Conservation (phyloP, 2,888 invertebrate species). For the Trichogramma evanescens region DNA sequence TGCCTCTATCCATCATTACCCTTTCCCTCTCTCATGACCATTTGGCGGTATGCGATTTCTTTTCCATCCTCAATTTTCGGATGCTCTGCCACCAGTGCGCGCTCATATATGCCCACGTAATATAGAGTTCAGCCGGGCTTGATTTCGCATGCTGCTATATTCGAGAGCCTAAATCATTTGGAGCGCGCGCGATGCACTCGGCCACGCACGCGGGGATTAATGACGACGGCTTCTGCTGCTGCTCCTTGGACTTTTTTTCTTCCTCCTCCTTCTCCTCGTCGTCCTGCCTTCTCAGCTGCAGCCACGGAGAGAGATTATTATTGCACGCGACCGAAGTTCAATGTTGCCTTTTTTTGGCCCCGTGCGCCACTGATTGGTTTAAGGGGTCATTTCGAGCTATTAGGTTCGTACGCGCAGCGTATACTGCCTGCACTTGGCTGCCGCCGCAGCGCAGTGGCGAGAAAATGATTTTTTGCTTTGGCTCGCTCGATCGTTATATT, state of each 20-base stretch:
- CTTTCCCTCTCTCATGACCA: constrained; percentile 20
- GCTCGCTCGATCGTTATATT: too few species aligned
- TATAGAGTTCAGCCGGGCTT: background rate
- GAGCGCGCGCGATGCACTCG: background rate
- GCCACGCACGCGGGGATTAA: constrained; percentile 8
- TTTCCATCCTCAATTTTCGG: background rate
- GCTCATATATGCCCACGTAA: background rate
- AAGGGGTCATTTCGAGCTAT: too few species aligned
- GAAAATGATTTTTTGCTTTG: too few species aligned
- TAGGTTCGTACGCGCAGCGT: too few species aligned
- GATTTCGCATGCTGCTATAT: background rate
- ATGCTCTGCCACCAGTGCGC: background rate
- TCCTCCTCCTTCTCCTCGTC: constrained; percentile 3
- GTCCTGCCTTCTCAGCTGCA: background rate
- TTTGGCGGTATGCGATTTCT: constrained; percentile 22
- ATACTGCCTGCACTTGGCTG: too few species aligned
- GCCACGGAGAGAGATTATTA: background rate
- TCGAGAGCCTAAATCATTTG: constrained; percentile 23
- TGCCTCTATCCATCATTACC: constrained; percentile 37
- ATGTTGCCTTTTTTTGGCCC: too few species aligned
- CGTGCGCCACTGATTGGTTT: too few species aligned
- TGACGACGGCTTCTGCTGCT: constrained; percentile 8
- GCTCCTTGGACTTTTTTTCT: too few species aligned
- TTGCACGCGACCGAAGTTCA: too few species aligned
- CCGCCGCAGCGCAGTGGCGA: too few species aligned